phyloP scores from a whole-genome alignment of 2,113 vertebrate genomes.

The Eptatretus burgeri region DNA sequence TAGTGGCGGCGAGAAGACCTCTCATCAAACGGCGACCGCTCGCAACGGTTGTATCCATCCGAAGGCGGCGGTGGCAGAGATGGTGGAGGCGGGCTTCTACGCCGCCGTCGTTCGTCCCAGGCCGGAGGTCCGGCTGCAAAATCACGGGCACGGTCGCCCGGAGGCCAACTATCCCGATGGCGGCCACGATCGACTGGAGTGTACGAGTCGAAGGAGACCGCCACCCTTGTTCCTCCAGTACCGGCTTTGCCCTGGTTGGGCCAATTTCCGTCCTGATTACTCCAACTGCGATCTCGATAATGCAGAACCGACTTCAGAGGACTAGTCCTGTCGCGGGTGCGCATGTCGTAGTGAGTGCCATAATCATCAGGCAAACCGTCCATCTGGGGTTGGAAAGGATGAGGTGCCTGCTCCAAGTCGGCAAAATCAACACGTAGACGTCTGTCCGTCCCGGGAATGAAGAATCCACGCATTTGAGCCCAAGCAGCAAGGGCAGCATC shows the following conservation, averaged over 20 bases:
- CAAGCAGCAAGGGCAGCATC: constrained; percentile 81
- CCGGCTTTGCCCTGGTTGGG: constrained; percentile 42
- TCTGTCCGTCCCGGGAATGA: constrained; percentile 56
- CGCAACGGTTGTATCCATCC: not conserved
- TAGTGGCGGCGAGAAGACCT: not conserved
- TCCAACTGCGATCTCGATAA: not conserved
- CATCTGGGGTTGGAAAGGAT: constrained; percentile 56
- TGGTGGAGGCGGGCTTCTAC: constrained; percentile 1
- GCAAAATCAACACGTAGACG: constrained; percentile 76
- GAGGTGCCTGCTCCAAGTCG: constrained; percentile 65
- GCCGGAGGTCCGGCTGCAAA: constrained; percentile 10
- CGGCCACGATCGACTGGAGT: constrained; percentile 59
- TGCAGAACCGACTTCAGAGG: not conserved
- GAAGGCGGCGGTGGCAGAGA: not conserved
- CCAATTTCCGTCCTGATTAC: constrained; percentile 3
- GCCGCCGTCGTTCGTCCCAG: constrained; percentile 1
- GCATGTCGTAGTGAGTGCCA: constrained; percentile 50
- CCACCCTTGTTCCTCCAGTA: constrained; percentile 23
- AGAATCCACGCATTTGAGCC: constrained; percentile 81
- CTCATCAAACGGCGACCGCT: constrained; percentile 2
- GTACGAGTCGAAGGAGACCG: constrained; percentile 42
- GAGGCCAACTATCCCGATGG: constrained; percentile 53
- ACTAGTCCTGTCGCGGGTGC: constrained; percentile 48
- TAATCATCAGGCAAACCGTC: constrained; percentile 73
- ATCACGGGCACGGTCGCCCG: constrained; percentile 45